Percentiles rank a stretch among this genome's conserved stretches.
phyloP scores from a whole-genome alignment of 2,888 invertebrate species.

The Amaurobius ferox region DNA sequence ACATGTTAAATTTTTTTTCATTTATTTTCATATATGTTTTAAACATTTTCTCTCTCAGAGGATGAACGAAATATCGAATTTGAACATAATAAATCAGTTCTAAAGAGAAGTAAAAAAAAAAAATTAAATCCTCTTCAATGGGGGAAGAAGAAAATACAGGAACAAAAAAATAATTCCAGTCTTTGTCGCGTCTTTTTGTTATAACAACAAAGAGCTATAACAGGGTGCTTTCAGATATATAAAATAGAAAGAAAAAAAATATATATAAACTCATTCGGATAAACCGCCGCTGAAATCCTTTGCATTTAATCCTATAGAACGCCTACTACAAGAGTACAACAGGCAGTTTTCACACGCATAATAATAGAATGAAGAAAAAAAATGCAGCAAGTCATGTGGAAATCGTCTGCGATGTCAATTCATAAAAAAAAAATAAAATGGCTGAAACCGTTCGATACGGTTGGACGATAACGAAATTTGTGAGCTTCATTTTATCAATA shows the following conservation, averaged over 20 bases:
- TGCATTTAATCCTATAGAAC: not conserved
- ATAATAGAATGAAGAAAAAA: not conserved
- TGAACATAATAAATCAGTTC: no score
- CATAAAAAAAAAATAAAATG: not conserved
- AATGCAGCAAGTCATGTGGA: slow-evolving; percentile 17
- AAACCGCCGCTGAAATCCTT: not conserved
- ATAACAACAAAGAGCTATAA: not conserved
- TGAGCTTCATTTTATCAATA: not conserved
- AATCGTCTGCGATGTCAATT: not conserved
- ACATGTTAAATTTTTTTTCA: no score
- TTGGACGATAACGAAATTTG: slow-evolving; percentile 13
- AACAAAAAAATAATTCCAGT: not conserved
- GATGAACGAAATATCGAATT: no score
- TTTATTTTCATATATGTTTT: no score
- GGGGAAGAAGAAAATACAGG: not conserved
- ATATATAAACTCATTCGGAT: not conserved
- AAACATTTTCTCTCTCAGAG: no score
- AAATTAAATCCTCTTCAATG: no score
- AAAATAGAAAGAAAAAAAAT: not conserved
- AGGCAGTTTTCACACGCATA: slow-evolving; percentile 15
- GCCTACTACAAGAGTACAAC: not conserved
- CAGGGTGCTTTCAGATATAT: not conserved
- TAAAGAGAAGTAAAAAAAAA: no score
- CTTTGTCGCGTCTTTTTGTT: not conserved
- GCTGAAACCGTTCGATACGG: not conserved